phyloP scores from a whole-genome alignment of 2,797 vertebrate species.

The Macrochelys suwanniensis region DNA sequence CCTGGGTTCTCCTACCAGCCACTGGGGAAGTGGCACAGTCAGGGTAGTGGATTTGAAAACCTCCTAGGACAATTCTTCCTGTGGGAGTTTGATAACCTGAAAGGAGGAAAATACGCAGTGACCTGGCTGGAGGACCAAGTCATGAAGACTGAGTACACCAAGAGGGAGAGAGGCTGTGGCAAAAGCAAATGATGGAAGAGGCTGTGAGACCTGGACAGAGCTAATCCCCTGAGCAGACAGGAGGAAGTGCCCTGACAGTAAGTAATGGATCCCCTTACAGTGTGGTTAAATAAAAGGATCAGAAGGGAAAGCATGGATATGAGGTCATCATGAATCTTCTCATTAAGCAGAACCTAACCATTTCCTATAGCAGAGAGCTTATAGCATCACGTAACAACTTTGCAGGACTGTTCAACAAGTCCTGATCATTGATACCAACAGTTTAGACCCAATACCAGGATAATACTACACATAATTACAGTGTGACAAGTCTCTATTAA shows the following conservation, averaged over 20 bases:
- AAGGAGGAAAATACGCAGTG: background rate
- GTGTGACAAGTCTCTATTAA: background rate
- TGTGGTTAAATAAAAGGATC: background rate
- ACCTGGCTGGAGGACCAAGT: background rate
- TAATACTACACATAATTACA: fast-evolving
- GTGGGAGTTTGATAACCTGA: background rate
- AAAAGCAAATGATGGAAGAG: background rate
- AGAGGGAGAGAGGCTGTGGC: background rate
- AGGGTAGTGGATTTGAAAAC: background rate
- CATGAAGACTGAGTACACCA: background rate
- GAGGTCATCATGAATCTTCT: background rate
- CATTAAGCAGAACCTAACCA: background rate
- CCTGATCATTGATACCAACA: background rate
- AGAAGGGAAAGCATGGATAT: background rate
- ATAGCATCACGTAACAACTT: background rate
- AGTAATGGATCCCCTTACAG: background rate
- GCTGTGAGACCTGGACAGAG: background rate
- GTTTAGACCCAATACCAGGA: background rate
- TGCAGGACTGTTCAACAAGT: background rate
- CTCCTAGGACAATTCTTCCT: background rate
- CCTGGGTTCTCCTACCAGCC: background rate
- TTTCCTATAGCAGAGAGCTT: background rate
- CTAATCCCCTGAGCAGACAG: background rate
- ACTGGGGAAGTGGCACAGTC: background rate
- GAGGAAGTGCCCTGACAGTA: background rate